phyloP scores from a whole-genome alignment of 2,888 invertebrate genomes.

The Cataglyphis livida region DNA sequence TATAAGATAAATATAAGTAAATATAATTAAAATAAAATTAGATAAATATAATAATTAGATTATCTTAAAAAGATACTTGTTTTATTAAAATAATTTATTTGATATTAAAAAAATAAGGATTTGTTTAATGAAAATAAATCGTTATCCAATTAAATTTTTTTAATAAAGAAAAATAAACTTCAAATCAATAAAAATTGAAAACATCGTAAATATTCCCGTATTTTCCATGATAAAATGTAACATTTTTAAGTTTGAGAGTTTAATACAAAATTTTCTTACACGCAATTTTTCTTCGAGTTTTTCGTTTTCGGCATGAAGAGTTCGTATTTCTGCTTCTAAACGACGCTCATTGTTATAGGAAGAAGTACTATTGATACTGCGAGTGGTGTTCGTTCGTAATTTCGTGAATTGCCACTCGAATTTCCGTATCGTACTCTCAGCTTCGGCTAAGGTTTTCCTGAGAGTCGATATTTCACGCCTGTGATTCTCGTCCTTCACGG shows the following conservation, averaged over 20 bases:
- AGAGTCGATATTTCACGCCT: constrained; percentile 75
- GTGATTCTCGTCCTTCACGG: constrained; percentile 77
- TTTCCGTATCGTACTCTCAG: constrained; percentile 76
- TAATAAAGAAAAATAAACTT: neutral
- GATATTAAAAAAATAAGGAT: neutral
- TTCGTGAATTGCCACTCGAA: constrained; percentile 62
- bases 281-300: constrained; percentile 90
- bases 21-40: no score
- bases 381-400: constrained; percentile 40
- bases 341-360: constrained; percentile 54
- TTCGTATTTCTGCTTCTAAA: constrained; percentile 84
- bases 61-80: neutral
- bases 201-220: neutral
- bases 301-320: constrained; percentile 88
- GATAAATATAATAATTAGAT: neutral
- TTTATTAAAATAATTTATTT: neutral
- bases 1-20: no score
- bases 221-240: neutral
- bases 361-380: constrained; percentile 36
- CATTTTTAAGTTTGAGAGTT: neutral
- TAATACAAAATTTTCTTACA: constrained; percentile 84
- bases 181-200: neutral
- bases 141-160: neutral
- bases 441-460: constrained; percentile 78
- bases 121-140: neutral